Base-by-base conservation (phyloP, 2,888 invertebrate species). In the Dicyrtoma fusca region DNA sequence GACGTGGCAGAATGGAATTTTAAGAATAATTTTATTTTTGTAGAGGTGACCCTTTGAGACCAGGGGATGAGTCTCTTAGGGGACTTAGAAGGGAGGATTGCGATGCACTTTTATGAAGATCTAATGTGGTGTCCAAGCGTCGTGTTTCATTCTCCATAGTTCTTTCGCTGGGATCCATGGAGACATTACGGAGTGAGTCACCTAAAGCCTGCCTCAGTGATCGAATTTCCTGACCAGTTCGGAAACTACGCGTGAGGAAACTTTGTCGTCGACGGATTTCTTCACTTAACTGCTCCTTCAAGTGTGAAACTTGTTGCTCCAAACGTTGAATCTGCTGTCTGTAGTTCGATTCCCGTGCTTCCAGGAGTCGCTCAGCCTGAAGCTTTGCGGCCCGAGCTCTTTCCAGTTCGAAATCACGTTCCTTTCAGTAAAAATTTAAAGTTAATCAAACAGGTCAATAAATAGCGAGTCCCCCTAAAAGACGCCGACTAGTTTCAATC, bases 141-240 rank as follows among this genome's bases (percentile, higher is more conserved):
- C 94, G 87, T 6, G 95, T 91, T 84, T 97, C 97, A 82, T 92
- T 93, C 83, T 97, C 95, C 44, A 61, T 34, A 1, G 61, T 61
- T 78, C 92, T 88, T 0, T 94, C 91, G 0, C 57, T 42, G 1
- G 94, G 94, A 84, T 96, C 95, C 85, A 91, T 91, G 0, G 91
- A 87, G 0, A 94, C 92, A 11, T 90, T 91, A 57, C 90, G 85
- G 79, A 94, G 84, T 0, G 93, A 93, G 83, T 90, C 91, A 10
- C 86, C 85, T 19, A 94, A 86, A 0, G 92, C 90, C 77, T 89
- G 88, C 45, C 93, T 88, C 76, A 96, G 85, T 57, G 95, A 91
- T 82, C 92, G 91, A 88, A 96, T 92, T 84, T 96, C 95, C 1
- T 94, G 87, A 0, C 93, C 94, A 1, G 94, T 91, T 77, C 93